phyloP scores from a whole-genome alignment of 2,888 invertebrate species.

The Drosophila sordidula region DNA sequence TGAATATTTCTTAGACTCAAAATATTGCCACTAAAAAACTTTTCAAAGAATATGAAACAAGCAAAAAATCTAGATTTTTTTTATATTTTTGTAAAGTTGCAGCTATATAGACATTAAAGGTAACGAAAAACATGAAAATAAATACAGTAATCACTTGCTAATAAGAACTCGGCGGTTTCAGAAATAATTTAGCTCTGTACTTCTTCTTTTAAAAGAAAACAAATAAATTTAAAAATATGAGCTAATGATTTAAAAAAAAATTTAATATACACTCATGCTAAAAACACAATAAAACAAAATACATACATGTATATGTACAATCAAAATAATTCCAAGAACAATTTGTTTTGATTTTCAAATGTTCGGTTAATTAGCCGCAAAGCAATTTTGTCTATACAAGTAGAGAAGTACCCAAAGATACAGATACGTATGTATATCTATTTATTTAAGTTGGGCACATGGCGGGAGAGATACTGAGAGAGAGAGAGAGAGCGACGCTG shows the following conservation, averaged over 20 bases:
- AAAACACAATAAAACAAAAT: not conserved
- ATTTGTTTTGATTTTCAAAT: slow-evolving; percentile 9
- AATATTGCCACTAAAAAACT: not conserved
- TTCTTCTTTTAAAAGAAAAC: too few relatives aligned
- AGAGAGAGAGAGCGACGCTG: not conserved
- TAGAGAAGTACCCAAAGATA: slow-evolving; percentile 3
- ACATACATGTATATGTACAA: too few relatives aligned
- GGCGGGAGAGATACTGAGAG: not conserved
- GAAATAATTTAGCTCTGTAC: too few relatives aligned
- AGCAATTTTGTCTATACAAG: slow-evolving; percentile 17
- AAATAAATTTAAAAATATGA: too few relatives aligned
- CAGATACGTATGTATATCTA: not conserved
- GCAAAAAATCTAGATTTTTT: too few relatives aligned
- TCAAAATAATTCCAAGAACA: not conserved
- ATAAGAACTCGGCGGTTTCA: too few relatives aligned
- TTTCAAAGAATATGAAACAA: not conserved
- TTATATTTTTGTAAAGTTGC: too few relatives aligned
- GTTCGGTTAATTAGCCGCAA: slow-evolving; percentile 6
- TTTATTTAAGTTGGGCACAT: not conserved
- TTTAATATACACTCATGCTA: not conserved
- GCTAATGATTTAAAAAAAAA: too few relatives aligned
- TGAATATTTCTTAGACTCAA: too few relatives aligned
- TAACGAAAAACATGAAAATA: too few relatives aligned
- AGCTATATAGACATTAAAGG: too few relatives aligned
- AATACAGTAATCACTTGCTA: too few relatives aligned